phyloP scores from a whole-genome alignment of 2,797 vertebrate genomes.

The Chiroxiphia lanceolata region DNA sequence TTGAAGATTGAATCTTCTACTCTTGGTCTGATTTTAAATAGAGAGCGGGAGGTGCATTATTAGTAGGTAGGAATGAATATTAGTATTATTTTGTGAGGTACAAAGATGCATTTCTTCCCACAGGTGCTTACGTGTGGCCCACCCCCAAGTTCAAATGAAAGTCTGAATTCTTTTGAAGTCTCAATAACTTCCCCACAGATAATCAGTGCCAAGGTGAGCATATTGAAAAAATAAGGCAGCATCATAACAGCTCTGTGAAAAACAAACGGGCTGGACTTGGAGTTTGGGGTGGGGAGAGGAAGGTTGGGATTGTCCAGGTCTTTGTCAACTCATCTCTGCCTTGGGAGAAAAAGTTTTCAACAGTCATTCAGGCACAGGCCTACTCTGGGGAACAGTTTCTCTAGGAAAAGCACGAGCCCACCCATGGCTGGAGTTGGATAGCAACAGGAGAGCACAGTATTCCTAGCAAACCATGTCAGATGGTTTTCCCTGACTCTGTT shows the following conservation, averaged over 20 bases:
- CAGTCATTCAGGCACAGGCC: rapidly evolving
- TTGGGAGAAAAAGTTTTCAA: background rate
- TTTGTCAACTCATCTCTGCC: background rate
- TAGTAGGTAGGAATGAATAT: background rate
- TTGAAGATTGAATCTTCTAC: background rate
- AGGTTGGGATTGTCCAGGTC: background rate
- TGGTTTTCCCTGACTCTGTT: background rate
- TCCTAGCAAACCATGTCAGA: background rate
- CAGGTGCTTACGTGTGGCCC: background rate
- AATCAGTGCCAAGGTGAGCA: background rate
- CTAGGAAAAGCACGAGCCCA: background rate
- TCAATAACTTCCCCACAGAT: background rate
- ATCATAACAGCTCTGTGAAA: background rate
- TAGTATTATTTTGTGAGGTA: background rate
- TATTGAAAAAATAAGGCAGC: background rate
- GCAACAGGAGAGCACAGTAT: background rate
- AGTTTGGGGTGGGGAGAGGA: background rate
- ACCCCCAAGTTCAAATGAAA: background rate
- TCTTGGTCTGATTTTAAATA: background rate
- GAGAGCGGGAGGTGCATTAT: background rate
- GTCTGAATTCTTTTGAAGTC: background rate
- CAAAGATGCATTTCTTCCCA: background rate
- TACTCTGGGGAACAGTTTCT: background rate
- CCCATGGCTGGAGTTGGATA: background rate
- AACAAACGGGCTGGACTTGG: background rate